These are phyloP conservation scores for Cremastobaeus sp. DNA, from an alignment of 2,888 invertebrate genomes.

Conservation along the genomic window DNA sequence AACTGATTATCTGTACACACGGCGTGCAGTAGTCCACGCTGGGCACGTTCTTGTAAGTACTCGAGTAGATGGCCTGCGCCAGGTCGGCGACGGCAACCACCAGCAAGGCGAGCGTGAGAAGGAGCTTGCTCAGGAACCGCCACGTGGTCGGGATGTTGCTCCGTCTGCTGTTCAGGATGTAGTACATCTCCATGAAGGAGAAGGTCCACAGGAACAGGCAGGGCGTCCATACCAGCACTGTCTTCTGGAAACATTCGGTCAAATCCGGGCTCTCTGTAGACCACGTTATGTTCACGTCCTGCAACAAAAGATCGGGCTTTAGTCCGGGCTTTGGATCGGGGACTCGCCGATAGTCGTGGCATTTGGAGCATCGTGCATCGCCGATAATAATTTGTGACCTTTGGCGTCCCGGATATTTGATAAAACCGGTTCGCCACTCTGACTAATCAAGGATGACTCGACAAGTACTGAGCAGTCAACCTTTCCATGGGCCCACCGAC, in stretches of 20 bases:
- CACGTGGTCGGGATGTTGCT: constrained; percentile 86
- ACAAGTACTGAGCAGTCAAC: no score
- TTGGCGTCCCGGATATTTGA: no score
- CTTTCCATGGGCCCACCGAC: no score
- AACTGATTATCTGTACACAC: constrained; percentile 86
- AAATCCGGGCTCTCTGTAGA: constrained; percentile 89
- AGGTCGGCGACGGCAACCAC: constrained; percentile 85
- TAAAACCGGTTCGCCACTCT: no score
- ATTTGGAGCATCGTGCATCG: no score
- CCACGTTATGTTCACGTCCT: constrained; percentile 90
- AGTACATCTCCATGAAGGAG: constrained; percentile 86
- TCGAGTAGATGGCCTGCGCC: constrained; percentile 81
- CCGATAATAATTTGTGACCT: no score
- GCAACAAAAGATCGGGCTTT: no score
- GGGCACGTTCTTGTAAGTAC: constrained; percentile 80
- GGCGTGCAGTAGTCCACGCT: constrained; percentile 89
- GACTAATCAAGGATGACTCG: no score
- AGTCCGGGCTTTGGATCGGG: no score
- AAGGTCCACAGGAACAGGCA: constrained; percentile 90
- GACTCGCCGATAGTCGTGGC: no score
- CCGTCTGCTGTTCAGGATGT: constrained; percentile 87
- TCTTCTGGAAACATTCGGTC: constrained; percentile 94
- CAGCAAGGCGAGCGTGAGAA: constrained; percentile 83
- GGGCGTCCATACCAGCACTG: constrained; percentile 93
- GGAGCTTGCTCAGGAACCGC: constrained; percentile 85